These are phyloP conservation scores for Abscondita cerata DNA, from an alignment of 2,888 invertebrate species.

Conservation along the genomic window DNA sequence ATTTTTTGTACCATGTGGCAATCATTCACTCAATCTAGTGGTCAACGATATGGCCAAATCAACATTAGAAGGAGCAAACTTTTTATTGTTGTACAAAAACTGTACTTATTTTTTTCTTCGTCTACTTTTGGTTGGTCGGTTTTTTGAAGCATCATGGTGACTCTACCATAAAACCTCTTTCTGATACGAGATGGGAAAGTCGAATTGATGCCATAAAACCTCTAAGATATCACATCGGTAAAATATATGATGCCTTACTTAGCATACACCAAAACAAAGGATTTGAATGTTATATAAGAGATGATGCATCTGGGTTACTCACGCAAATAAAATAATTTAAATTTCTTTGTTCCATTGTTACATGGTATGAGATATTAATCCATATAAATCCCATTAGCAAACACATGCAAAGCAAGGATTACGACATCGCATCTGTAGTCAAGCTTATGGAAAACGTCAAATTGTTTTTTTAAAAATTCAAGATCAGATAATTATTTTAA, in stretches of 20 bases:
- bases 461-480: background rate
- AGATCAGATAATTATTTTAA: background rate
- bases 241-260: conserved; percentile 11
- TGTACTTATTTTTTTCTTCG: too few relatives aligned
- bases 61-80: background rate
- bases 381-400: background rate
- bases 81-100: too few relatives aligned
- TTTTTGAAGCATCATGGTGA: background rate
- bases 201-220: conserved; percentile 12
- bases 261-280: conserved; percentile 1
- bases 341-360: conserved; percentile 7
- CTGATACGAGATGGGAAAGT: conserved; percentile 1
- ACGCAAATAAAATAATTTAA: background rate
- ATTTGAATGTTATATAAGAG: background rate
- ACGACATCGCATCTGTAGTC: background rate
- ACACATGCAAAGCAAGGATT: background rate
- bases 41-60: background rate
- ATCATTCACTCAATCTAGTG: background rate
- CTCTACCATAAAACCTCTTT: conserved; percentile 3
- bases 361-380: background rate
- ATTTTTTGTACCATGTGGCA: background rate
- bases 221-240: conserved; percentile 6
- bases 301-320: background rate
- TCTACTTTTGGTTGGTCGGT: too few relatives aligned
- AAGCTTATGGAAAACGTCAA: background rate